phyloP scores from a whole-genome alignment of 2,888 invertebrate genomes.

The Morpho deidamia region DNA sequence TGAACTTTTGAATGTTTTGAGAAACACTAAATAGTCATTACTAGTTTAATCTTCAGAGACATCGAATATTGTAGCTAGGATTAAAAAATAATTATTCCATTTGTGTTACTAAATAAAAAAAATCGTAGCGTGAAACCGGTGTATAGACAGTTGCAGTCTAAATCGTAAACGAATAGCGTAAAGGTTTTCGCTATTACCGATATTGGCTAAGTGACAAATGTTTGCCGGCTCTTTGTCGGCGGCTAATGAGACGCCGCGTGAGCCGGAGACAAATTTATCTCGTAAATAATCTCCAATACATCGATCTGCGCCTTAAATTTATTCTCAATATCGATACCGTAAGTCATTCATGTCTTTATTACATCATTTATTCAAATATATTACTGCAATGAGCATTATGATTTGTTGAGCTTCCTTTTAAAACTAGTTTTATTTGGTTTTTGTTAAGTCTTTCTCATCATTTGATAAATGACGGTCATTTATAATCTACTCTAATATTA shows the following conservation, averaged over 20 bases:
- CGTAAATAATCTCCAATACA: conserved; percentile 67
- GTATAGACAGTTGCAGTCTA: conserved; percentile 5
- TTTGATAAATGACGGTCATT: background rate
- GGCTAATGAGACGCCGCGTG: conserved; percentile 61
- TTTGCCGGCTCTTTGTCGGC: conserved; percentile 63
- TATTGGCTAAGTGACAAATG: conserved; percentile 65
- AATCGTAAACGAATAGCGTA: conserved; percentile 9
- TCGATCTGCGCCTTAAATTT: conserved; percentile 67
- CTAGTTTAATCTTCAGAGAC: too few relatives aligned
- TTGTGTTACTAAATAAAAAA: too few relatives aligned
- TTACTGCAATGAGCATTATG: conserved; percentile 17
- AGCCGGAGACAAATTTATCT: conserved; percentile 67
- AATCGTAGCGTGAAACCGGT: too few relatives aligned
- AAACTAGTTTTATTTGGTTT: conserved; percentile 4
- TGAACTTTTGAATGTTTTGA: too few relatives aligned
- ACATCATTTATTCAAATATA: conserved; percentile 44
- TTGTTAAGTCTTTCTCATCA: background rate
- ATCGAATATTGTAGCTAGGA: too few relatives aligned
- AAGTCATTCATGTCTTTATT: conserved; percentile 62
- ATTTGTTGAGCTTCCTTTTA: conserved; percentile 12
- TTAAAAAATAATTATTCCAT: too few relatives aligned
- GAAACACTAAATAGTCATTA: too few relatives aligned
- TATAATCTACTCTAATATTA: background rate
- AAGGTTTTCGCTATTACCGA: conserved; percentile 59
- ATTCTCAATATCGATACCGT: conserved; percentile 60